Evolutionary conservation across 2,113 vertebrate genomes (phyloP).

Genomic region (Apodemus speciosus): DNA sequence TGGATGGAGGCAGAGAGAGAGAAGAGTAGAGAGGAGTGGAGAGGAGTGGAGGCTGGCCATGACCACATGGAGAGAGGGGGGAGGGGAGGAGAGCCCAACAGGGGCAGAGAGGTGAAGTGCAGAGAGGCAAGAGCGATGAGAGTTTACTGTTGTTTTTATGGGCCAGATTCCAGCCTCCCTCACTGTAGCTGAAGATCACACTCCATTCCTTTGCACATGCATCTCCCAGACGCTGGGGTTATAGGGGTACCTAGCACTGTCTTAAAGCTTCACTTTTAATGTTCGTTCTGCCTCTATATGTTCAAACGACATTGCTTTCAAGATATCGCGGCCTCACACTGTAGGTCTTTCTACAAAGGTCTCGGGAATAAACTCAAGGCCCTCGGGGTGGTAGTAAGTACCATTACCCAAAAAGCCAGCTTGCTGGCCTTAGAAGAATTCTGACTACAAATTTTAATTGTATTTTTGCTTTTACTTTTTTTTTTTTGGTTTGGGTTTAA

Average conservation of each 20-base stretch:
- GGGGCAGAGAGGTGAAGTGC: no score
- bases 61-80: no score
- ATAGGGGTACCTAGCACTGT: neutral
- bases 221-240: neutral
- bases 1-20: no score
- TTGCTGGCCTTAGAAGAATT: neutral
- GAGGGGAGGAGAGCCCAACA: no score
- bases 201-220: no score
- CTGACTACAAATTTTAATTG: neutral
- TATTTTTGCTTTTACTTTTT: neutral
- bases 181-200: neutral
- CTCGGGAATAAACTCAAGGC: neutral
- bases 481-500: neutral
- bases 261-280: neutral
- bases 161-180: neutral
- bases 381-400: neutral
- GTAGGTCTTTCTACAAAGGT: no score
- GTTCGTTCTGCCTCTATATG: neutral
- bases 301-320: neutral
- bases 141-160: no score
- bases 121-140: no score
- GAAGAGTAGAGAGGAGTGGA: no score
- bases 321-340: neutral
- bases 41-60: no score
- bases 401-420: neutral